Conservation (phyloP, 2,113 vertebrate species). For the Salvelinus fontinalis region DNA sequence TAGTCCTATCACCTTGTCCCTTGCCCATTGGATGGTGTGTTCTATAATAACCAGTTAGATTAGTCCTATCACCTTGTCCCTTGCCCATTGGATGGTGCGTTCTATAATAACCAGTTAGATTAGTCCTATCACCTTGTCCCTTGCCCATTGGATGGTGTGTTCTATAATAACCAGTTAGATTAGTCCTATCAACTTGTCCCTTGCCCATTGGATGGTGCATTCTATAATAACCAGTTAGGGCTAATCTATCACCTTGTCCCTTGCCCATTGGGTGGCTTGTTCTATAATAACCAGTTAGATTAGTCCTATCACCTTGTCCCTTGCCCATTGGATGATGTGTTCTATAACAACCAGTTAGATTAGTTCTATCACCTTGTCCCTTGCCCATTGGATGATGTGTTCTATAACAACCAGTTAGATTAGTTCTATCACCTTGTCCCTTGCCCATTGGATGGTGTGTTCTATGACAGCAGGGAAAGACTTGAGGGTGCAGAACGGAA, state of each 20-base stretch:
- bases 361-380: slow-evolving; percentile 85
- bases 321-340: slow-evolving; percentile 98
- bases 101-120: too few relatives aligned
- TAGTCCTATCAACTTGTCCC: slow-evolving; percentile 86
- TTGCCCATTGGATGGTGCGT: too few relatives aligned
- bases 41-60: too few relatives aligned
- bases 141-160: too few relatives aligned
- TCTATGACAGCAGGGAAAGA: slow-evolving; percentile 97
- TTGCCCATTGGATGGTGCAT: slow-evolving; percentile 98
- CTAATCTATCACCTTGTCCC: slow-evolving; percentile 85
- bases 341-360: slow-evolving; percentile 77
- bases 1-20: too few relatives aligned
- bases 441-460: slow-evolving; percentile 98
- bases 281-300: slow-evolving; percentile 77
- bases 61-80: too few relatives aligned
- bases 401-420: slow-evolving; percentile 82
- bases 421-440: slow-evolving; percentile 86
- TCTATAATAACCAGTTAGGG: slow-evolving; percentile 77
- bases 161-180: too few relatives aligned
- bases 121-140: too few relatives aligned
- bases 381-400: slow-evolving; percentile 97
- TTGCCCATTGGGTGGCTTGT: slow-evolving; percentile 97
- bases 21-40: too few relatives aligned
- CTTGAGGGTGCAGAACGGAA: slow-evolving; percentile 98
- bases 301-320: slow-evolving; percentile 86